Evolutionary conservation across 2,888 invertebrate species (phyloP).

Genomic region (Drosophila niveifrons): DNA sequence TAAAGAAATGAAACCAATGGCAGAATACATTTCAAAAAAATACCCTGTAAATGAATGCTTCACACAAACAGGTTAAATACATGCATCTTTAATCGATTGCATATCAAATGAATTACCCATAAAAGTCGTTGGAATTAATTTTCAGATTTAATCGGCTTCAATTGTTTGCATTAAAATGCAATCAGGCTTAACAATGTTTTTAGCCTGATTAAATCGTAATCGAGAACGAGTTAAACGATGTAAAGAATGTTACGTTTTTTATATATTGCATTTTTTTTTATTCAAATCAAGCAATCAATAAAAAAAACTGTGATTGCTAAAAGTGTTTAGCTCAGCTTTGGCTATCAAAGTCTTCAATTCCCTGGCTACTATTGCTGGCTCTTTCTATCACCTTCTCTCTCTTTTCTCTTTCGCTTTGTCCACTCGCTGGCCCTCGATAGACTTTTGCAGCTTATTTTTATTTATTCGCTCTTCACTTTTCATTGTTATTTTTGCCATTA

Average conservation of each 20-base stretch:
- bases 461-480: constrained; percentile 72
- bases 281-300: neutral
- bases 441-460: constrained; percentile 65
- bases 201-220: neutral
- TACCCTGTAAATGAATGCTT: constrained; percentile 2
- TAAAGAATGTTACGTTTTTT: neutral
- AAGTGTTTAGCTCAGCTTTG: neutral
- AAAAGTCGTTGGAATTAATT: neutral
- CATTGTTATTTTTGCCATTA: constrained; percentile 65
- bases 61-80: neutral
- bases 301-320: neutral
- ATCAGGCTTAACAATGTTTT: neutral
- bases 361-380: neutral
- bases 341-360: constrained; percentile 4
- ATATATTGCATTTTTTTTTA: neutral
- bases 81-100: neutral
- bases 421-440: constrained; percentile 37
- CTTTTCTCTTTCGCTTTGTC: neutral
- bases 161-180: neutral
- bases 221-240: neutral
- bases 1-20: constrained; percentile 3
- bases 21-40: neutral
- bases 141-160: neutral
- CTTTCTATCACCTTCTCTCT: neutral
- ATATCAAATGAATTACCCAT: neutral